phyloP scores from a whole-genome alignment of 2,113 vertebrate species.

The Myxocyprinus asiaticus region DNA sequence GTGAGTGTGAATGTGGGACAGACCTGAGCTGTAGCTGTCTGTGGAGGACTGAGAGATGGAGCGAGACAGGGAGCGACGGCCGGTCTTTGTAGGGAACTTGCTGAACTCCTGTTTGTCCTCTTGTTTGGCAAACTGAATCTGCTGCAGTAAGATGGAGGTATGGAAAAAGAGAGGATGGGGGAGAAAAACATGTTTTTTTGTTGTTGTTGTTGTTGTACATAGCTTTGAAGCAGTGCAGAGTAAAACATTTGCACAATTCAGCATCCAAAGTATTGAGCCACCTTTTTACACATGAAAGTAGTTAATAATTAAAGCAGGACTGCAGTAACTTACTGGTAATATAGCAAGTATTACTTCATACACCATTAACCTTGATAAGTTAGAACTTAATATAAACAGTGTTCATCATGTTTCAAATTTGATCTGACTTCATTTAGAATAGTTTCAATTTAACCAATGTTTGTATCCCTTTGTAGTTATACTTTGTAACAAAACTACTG shows the following conservation, averaged over 20 bases:
- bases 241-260: not conserved
- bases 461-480: not conserved
- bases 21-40: constrained; percentile 99
- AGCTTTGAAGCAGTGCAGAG: not conserved
- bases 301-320: too few species aligned
- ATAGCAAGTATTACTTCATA: not conserved
- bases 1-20: not conserved
- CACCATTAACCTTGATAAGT: too few species aligned
- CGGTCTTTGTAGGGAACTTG: constrained; percentile 95
- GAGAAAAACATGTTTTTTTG: not conserved
- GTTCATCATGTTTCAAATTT: too few species aligned
- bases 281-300: not conserved
- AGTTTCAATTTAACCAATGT: not conserved
- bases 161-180: constrained; percentile 26
- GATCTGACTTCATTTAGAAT: not conserved
- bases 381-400: too few species aligned
- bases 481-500: not conserved
- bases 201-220: not conserved
- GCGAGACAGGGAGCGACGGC: constrained; percentile 91
- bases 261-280: too few species aligned
- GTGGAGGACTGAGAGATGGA: constrained; percentile 98
- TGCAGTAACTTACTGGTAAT: not conserved
- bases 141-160: constrained; percentile 58
- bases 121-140: constrained; percentile 93
- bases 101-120: constrained; percentile 99